These are phyloP conservation scores for Tipula helvola DNA, from an alignment of 2,888 invertebrate species.

Conservation along the genomic window DNA sequence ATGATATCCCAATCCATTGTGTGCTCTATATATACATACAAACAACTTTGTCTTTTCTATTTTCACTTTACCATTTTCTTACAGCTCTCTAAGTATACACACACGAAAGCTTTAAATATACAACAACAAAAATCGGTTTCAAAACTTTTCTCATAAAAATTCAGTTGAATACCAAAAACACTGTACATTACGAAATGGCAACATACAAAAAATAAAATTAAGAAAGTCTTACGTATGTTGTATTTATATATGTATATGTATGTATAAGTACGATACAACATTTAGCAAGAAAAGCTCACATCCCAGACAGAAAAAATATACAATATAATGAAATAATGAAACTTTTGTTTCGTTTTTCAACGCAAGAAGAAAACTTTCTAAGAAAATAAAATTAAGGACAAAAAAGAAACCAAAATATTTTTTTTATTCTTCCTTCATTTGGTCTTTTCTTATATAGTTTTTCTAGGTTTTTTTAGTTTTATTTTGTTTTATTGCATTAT, in stretches of 20 bases:
- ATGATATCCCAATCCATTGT: neutral
- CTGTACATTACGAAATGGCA: neutral
- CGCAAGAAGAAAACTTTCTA: neutral
- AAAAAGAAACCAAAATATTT: neutral
- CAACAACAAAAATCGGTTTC: neutral
- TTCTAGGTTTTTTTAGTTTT: neutral
- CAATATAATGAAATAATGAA: neutral
- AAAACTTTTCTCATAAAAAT: neutral
- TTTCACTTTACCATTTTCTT: neutral
- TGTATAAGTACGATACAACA: neutral
- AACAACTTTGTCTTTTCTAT: neutral
- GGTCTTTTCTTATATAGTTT: neutral
- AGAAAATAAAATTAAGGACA: neutral
- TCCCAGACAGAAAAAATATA: neutral
- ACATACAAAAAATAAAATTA: neutral
- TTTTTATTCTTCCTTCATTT: neutral
- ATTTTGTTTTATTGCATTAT: neutral
- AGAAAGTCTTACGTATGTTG: neutral
- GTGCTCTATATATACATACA: neutral
- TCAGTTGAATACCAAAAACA: neutral
- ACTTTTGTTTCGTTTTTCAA: neutral
- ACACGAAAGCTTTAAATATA: neutral
- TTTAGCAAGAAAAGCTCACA: neutral
- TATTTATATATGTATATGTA: neutral
- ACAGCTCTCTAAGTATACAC: neutral